Base-by-base conservation (phyloP, 1,140 invertebrate genomes). In the Chlorops oryzae region DNA sequence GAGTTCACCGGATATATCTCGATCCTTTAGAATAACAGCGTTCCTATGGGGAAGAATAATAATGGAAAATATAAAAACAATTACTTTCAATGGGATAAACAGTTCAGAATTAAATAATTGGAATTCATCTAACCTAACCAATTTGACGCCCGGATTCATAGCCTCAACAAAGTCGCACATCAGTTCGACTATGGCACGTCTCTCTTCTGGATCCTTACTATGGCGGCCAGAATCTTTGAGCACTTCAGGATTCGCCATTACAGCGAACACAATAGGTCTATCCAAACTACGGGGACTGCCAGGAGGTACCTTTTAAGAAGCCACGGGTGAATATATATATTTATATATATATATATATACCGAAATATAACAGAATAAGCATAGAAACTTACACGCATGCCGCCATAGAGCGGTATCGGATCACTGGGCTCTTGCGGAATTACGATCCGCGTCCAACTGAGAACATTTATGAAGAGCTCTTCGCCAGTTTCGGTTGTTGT, bases 401-500 rank as follows among this genome's bases (percentile, higher is more conserved):
- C 83, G 21, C 83, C 83, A 56, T 81, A 84, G 24, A 86, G 68
- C 5, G 81, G 82, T 62, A 85, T 79, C 22, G 78, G 80, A 59
- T 82, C 78, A 37, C 77, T 78, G 50, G 79, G 77, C 57, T 77
- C 77, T 44, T 78, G 75, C 9, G 81, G 80, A 71, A 81, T 80
- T 10, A 78, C 78, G 56, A 86, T 81, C 63, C 83, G 82, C 42
- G 81, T 81, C 82, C 83, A 86, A 58, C 82, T 83, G 40, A 86
- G 63, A 38, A 86, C 82, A 63, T 85, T 85, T 50, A 86, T 80
- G 53, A 80, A 86, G 13, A 78, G 59, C 57, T 78, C 76, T 54
- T 79, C 75, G 20, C 74, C 63, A 47, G 75, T 77, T 58, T 78
- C 76, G 55, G 82, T 76, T 47, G 75, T 80, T 56, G 83, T 82